phyloP scores from a whole-genome alignment of 2,888 invertebrate genomes.

The Hydrotaea diabolus region DNA sequence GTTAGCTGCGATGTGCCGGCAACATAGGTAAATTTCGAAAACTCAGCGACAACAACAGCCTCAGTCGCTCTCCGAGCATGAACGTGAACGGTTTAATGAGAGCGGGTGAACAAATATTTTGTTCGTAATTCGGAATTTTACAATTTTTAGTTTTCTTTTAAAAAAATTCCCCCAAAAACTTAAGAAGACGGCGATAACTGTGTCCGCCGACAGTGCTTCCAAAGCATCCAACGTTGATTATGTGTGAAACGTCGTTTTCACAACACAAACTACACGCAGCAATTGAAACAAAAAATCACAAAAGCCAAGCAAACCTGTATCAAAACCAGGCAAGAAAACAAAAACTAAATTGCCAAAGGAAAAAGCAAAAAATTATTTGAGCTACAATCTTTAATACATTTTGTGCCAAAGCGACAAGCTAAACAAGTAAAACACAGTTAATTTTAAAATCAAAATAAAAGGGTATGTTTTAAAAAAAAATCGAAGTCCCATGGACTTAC shows the following conservation, averaged over 20 bases:
- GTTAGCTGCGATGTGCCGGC: neutral
- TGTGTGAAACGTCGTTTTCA: conserved; percentile 40
- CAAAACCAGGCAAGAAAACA: conserved; percentile 39
- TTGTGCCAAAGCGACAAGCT: neutral
- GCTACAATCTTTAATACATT: too few relatives aligned
- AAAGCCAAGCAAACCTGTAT: conserved; percentile 51
- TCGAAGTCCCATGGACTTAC: conserved; percentile 24
- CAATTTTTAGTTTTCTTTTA: conserved; percentile 39
- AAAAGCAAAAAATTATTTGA: neutral
- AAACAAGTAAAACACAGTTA: conserved; percentile 23
- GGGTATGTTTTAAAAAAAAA: conserved; percentile 65
- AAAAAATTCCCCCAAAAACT: neutral
- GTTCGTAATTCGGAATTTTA: conserved; percentile 45
- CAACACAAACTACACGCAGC: too few relatives aligned
- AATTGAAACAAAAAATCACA: conserved; percentile 48
- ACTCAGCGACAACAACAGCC: conserved; percentile 60
- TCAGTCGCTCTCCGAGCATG: conserved; percentile 80
- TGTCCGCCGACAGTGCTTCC: conserved; percentile 41
- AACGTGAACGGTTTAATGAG: conserved; percentile 76
- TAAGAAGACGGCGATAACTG: conserved; percentile 2
- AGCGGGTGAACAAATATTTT: conserved; percentile 55
- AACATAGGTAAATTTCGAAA: conserved; percentile 45
- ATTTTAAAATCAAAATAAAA: conserved; percentile 45
- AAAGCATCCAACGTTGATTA: neutral
- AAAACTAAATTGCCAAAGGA: too few relatives aligned